Evolutionary conservation across 2,113 vertebrate species (phyloP), one percentile per base, ranked within the genome.

Genomic region (Datnioides undecimradiatus): DNA sequence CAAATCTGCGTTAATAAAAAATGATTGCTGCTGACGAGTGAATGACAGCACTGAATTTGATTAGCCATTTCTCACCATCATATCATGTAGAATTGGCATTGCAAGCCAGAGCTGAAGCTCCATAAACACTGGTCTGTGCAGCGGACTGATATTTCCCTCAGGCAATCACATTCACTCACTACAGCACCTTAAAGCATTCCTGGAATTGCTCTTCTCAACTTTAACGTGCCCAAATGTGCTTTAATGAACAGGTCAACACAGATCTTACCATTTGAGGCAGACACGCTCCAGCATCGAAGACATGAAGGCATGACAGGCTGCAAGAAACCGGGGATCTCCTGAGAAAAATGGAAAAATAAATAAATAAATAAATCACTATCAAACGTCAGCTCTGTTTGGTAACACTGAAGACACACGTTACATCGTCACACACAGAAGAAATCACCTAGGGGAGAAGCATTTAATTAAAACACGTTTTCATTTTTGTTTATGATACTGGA

Each of bases 141-240:
- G 75, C 41, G 33, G 52, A 73, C 82, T 79, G 43, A 74, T 74
- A 80, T 87, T 58, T 83, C 92, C 92, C 88, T 72, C 72, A 78
- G 92, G 92, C 88, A 76, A 74, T 84, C 73, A 54, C 77, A 81
- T 79, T 90, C 77, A 70, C 76, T 82, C 71, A 67, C 82, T 72
- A 67, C 65, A 84, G 86, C 86, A 86, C 90, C 90, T 88, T 75
- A 78, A 85, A 87, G 64, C 88, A 93, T 91, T 90, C 87, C 90
- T 84, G 63, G 76, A 79, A 88, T 92, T 90, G 65, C 78, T 92
- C 54, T 55, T 70, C 78, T 80, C 79, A 73, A 90, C 87, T 91
- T 82, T 85, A 90, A 90, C 81, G 10, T 79, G 77, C 68, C 79
- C 79, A 87, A 91, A 90, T 84, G 86, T 79, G 88, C 80, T 88